Percentiles rank a stretch among this genome's conserved stretches.
These are phyloP conservation scores for Prionailurus viverrinus DNA, from an alignment of 2,113 vertebrate species.

Conservation along the genomic window DNA sequence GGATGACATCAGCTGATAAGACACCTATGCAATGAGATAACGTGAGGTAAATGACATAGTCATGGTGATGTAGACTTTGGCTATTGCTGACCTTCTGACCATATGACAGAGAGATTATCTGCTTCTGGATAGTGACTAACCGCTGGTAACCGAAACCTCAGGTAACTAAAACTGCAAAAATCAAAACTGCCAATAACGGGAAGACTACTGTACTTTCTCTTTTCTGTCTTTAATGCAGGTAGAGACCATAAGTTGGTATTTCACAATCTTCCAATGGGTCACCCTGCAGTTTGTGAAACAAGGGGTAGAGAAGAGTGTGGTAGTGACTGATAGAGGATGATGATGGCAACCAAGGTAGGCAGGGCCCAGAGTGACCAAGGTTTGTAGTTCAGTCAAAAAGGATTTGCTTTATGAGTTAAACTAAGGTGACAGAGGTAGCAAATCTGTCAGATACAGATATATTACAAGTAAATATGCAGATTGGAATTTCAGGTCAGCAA, in stretches of 20 bases:
- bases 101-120: not conserved
- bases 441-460: not conserved
- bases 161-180: not conserved
- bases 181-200: not conserved
- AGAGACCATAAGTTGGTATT: not conserved
- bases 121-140: not conserved
- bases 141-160: not conserved
- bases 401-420: not conserved
- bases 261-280: not conserved
- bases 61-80: not conserved
- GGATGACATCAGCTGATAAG: not conserved
- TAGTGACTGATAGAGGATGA: not conserved
- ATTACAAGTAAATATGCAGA: not conserved
- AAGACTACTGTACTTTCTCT: not conserved
- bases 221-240: not conserved
- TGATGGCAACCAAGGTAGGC: not conserved
- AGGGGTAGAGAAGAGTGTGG: not conserved
- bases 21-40: not conserved
- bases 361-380: not conserved
- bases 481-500: not conserved
- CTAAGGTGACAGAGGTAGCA: not conserved
- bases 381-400: not conserved
- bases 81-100: not conserved
- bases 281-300: not conserved
- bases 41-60: not conserved